Evolutionary conservation across 2,113 vertebrate species (phyloP), one percentile per base, ranked within the genome.

Genomic region (Sphaerodactylus townsendi): DNA sequence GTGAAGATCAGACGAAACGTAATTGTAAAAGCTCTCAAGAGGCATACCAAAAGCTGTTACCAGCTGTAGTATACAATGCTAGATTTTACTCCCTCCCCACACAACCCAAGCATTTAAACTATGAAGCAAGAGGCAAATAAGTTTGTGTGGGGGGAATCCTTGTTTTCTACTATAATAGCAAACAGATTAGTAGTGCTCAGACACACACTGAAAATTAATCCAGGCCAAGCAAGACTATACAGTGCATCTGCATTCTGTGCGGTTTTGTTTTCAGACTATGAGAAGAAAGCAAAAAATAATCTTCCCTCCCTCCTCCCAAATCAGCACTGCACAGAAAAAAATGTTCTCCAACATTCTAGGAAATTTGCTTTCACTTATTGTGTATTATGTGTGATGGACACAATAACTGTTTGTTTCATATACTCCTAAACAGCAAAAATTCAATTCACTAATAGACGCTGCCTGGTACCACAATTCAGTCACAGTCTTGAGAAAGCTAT

Each of bases 371-470:
- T 85, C 76, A 79, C 50, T 23, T 46, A 70, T 25, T 84, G 48
- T 70, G 92, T 56, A 88, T 72, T 88, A 90, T 91, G 89, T 87
- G 89, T 79, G 85, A 78, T 82, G 81, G 79, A 86, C 74, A 85
- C 1, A 84, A 81, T 90, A 90, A 91, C 90, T 90, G 70, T 70
- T 81, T 92, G 73, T 90, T 85, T 85, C 90, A 90, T 62, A 85
- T 79, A 85, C 25, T 66, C 85, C 86, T 92, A 85, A 92, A 90
- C 90, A 92, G 91, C 81, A 84, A 0, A n/a, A 48, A 84, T 28
- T 93, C 91, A 89, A 83, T 89, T 94, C 91, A 93, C 79, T 89
- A 87, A n/a, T 79, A 86, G 92, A 88, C 77, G 90, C 81, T 56
- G 85, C 91, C 41, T 74, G 87, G 86, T 88, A 94, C 90, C 87